Conservation (phyloP, 2,113 vertebrate species). For the Datnioides undecimradiatus region DNA sequence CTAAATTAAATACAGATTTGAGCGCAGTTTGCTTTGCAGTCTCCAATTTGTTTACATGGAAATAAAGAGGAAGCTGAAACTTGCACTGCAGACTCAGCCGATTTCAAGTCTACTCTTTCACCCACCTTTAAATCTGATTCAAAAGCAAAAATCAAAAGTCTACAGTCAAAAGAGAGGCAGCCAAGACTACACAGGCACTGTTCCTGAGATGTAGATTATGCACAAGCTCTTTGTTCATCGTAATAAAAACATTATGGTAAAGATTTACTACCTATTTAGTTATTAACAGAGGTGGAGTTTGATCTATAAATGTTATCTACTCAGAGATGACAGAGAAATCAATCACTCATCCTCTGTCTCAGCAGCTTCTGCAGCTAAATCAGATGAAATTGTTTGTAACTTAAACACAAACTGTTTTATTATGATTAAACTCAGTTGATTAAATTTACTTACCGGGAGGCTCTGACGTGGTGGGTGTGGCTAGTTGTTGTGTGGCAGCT, state of each 20-base stretch:
- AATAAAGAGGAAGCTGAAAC: slow-evolving; percentile 24
- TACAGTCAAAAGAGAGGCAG: neutral
- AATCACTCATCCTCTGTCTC: slow-evolving; percentile 36
- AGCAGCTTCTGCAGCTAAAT: slow-evolving; percentile 38
- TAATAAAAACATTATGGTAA: neutral
- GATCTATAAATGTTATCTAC: slow-evolving; percentile 7
- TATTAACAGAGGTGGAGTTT: slow-evolving; percentile 13
- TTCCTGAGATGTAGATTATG: neutral
- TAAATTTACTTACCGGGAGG: slow-evolving; percentile 60
- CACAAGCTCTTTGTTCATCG: neutral
- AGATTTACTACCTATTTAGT: neutral
- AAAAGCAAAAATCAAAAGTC: neutral
- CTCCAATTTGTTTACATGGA: neutral
- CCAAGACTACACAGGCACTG: neutral
- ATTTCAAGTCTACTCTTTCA: neutral
- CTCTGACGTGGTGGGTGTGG: slow-evolving; percentile 28
- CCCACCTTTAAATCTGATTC: neutral
- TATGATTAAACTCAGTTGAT: neutral
- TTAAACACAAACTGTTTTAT: too few species aligned
- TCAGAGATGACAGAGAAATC: neutral
- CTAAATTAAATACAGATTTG: neutral
- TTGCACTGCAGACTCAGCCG: slow-evolving; percentile 23
- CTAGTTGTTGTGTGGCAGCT: neutral
- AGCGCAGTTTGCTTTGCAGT: neutral
- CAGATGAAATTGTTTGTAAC: too few species aligned